A percentile compares a stretch with the other conserved stretches of the same genome.
These are phyloP conservation scores for Erebia aethiops DNA, from an alignment of 2,888 invertebrate genomes.

Conservation along the genomic window DNA sequence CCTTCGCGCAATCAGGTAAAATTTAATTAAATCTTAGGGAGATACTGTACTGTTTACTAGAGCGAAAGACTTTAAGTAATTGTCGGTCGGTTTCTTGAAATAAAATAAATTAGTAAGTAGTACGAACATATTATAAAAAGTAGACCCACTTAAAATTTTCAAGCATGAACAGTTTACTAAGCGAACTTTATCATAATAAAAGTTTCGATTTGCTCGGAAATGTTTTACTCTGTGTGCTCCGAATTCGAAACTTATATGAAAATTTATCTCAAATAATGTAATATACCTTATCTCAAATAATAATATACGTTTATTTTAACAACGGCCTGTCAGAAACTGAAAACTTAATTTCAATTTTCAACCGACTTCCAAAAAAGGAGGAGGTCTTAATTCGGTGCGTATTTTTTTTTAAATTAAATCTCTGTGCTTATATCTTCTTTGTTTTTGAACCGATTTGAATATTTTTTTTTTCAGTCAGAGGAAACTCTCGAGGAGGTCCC, in stretches of 20 bases:
- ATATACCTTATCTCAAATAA: too few relatives aligned
- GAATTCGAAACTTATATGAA: neutral
- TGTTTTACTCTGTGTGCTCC: constrained; percentile 1
- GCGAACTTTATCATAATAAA: constrained; percentile 9
- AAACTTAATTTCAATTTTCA: neutral
- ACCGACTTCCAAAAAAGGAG: too few relatives aligned
- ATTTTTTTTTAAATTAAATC: too few relatives aligned
- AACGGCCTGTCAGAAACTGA: neutral
- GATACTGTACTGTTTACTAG: too few relatives aligned
- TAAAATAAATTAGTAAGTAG: neutral
- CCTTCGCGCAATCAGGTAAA: too few relatives aligned
- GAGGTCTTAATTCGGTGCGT: too few relatives aligned
- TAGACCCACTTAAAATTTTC: constrained; percentile 2
- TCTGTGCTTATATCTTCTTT: too few relatives aligned
- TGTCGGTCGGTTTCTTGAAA: neutral
- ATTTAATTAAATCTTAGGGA: too few relatives aligned
- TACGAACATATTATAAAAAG: neutral
- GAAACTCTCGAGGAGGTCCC: too few relatives aligned
- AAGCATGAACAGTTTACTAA: neutral
- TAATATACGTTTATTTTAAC: neutral
- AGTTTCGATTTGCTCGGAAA: constrained; percentile 3
- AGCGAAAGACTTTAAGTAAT: too few relatives aligned
- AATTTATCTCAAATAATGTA: neutral
- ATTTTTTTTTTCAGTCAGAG: too few relatives aligned
- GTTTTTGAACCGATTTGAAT: too few relatives aligned